Base-by-base conservation (phyloP, 2,797 vertebrate genomes). In the Pseudotriccus pelzelni region DNA sequence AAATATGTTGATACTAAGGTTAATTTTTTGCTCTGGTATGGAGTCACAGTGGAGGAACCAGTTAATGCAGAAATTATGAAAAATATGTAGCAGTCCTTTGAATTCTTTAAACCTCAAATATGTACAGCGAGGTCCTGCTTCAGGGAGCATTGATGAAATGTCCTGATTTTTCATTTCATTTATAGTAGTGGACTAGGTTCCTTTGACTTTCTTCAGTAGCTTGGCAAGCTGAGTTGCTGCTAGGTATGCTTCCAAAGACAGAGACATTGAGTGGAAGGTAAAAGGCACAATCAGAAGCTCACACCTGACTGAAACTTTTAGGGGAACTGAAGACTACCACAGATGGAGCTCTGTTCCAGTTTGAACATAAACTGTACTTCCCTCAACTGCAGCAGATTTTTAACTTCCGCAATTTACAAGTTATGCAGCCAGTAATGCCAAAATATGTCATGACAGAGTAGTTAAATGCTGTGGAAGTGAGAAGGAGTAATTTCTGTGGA, bases 371-470 rank as follows among this genome's bases (percentile, higher is more conserved):
- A 90, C n/a, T 23, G 14, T 66, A 74, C 90, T 93, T 95, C 70
- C 59, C 9, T n/a, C 24, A 66, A 22, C 34, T n/a, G 49, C 56
- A 85, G 68, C 64, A 46, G 37, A 20, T 58, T 60, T 66, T 74
- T 85, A 77, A 76, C 76, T 85, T 91, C 50, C 22, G 15, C 41
- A 10, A 88, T 86, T 83, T 28, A 41, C 52, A 68, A 84, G 49
- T 52, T 83, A 50, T 37, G 49, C 60, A 78, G 84, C 37, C 70
- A 62, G 28, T 64, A 56, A 50, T 50, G 19, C 14, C 55, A 37
- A 81, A 79, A 46, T 59, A 46, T 0, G 0, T 53, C 47, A 52
- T 0, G 0, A 9, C 23, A 14, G n/a, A 34, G 25, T 20, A 56
- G 19, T 49, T 85, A 74, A 77, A 72, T 53, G 30, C 44, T 70